phyloP scores from a whole-genome alignment of 2,797 vertebrate species.

The Centroberyx gerrardi region DNA sequence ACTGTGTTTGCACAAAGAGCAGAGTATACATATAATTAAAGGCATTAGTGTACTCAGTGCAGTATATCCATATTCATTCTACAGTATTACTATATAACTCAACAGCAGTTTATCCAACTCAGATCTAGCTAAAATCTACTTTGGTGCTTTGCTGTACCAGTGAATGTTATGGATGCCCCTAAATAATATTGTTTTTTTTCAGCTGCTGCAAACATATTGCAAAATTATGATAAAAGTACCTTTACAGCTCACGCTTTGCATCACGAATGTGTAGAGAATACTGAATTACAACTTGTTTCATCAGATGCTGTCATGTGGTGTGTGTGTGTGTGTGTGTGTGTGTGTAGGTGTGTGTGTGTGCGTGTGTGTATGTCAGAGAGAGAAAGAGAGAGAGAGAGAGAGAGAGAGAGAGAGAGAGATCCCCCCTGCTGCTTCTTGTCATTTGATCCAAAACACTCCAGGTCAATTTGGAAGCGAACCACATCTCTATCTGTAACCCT shows the following conservation, averaged over 20 bases:
- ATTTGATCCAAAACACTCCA: constrained; percentile 62
- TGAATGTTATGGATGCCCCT: constrained; percentile 2
- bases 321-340: constrained; percentile 11
- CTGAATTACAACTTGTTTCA: constrained; percentile 63
- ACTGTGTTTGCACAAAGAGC: constrained; percentile 37
- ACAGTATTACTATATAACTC: neutral
- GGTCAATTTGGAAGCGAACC: constrained; percentile 52
- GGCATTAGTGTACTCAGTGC: neutral
- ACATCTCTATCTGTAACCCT: constrained; percentile 49
- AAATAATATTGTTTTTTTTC: neutral
- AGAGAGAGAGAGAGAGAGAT: constrained; percentile 5
- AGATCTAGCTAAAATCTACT: neutral
- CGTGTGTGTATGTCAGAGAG: neutral
- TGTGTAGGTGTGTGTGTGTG: neutral
- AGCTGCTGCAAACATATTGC: neutral
- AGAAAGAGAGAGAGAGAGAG: neutral
- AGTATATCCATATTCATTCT: constrained; percentile 4
- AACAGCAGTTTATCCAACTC: neutral
- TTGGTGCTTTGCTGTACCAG: neutral
- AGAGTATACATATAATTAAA: neutral
- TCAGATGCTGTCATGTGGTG: constrained; percentile 49
- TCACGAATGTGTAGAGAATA: constrained; percentile 18
- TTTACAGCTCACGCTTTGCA: constrained; percentile 19
- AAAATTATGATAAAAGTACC: neutral
- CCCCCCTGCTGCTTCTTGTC: constrained; percentile 32